phyloP scores from a whole-genome alignment of 2,888 invertebrate genomes.

The Thymelicus acteon region DNA sequence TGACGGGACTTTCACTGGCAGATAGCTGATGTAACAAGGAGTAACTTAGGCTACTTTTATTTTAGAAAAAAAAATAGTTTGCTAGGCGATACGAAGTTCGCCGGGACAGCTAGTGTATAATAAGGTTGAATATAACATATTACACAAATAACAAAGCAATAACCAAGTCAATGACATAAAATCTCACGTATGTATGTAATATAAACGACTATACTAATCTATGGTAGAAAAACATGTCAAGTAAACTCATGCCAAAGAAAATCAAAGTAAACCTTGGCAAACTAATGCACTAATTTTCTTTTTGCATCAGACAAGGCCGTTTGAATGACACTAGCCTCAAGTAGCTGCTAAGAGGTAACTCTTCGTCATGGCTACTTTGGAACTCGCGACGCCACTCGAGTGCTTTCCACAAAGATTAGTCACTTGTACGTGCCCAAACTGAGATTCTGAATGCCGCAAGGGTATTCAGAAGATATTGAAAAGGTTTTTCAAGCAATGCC shows the following conservation, averaged over 20 bases:
- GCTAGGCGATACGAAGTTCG: too few species aligned
- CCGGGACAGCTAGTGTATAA: too few species aligned
- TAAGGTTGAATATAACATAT: too few species aligned
- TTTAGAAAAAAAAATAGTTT: too few species aligned
- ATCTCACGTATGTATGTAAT: too few species aligned
- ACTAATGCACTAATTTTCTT: slow-evolving; percentile 23
- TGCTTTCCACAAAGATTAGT: slow-evolving; percentile 32
- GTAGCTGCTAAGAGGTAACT: slow-evolving; percentile 26
- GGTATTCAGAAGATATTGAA: slow-evolving; percentile 26
- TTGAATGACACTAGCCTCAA: slow-evolving; percentile 22
- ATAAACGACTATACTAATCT: background rate
- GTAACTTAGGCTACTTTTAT: too few species aligned
- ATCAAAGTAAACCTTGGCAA: background rate
- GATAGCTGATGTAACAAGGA: too few species aligned
- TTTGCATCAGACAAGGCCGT: slow-evolving; percentile 28
- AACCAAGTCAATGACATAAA: too few species aligned
- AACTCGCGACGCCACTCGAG: slow-evolving; percentile 31
- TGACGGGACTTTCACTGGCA: too few species aligned
- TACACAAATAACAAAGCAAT: too few species aligned
- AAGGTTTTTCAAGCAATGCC: slow-evolving; percentile 17
- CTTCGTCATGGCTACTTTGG: slow-evolving; percentile 36
- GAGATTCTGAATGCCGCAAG: slow-evolving; percentile 26
- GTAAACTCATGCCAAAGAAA: background rate
- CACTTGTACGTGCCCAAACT: slow-evolving; percentile 38
- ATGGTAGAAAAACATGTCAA: background rate